These are phyloP conservation scores for Eurystomus gularis DNA, from an alignment of 2,113 vertebrate genomes.

Conservation along the genomic window DNA sequence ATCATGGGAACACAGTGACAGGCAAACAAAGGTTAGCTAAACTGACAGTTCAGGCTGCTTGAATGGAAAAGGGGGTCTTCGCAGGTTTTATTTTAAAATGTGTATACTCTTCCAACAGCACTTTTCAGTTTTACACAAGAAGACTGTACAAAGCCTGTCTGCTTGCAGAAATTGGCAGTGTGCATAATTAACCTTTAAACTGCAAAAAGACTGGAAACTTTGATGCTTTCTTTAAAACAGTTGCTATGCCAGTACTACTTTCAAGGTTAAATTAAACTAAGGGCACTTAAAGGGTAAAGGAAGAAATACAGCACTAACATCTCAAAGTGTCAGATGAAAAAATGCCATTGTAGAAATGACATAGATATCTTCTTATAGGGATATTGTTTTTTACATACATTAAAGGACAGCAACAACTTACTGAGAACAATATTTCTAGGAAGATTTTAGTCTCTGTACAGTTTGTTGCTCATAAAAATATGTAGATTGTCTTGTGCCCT, in stretches of 20 bases:
- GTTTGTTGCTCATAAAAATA: not conserved
- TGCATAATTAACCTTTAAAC: conserved; percentile 52
- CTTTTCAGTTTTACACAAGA: conserved; percentile 21
- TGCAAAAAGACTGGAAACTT: conserved; percentile 9
- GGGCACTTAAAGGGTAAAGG: conserved; percentile 7
- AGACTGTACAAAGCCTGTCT: not conserved
- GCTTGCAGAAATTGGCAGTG: not conserved
- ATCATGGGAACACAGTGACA: conserved; percentile 78
- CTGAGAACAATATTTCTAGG: not conserved
- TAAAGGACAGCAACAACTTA: not conserved
- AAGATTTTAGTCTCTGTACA: not conserved
- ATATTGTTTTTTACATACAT: not conserved
- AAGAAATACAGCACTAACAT: not conserved
- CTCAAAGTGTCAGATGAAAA: not conserved
- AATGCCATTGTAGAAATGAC: conserved; percentile 4
- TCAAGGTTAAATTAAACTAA: conserved; percentile 26
- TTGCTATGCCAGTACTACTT: conserved; percentile 3
- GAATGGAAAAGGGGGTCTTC: conserved; percentile 31
- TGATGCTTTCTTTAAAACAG: conserved; percentile 31
- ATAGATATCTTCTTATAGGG: conserved; percentile 2
- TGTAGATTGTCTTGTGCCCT: accelerated
- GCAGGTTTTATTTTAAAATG: conserved; percentile 69
- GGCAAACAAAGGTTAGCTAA: conserved; percentile 80
- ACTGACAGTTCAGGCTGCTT: conserved; percentile 73
- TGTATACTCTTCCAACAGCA: not conserved